Evolutionary conservation across 2,113 vertebrate genomes (phyloP).

Genomic region (Pithys albifrons): DNA sequence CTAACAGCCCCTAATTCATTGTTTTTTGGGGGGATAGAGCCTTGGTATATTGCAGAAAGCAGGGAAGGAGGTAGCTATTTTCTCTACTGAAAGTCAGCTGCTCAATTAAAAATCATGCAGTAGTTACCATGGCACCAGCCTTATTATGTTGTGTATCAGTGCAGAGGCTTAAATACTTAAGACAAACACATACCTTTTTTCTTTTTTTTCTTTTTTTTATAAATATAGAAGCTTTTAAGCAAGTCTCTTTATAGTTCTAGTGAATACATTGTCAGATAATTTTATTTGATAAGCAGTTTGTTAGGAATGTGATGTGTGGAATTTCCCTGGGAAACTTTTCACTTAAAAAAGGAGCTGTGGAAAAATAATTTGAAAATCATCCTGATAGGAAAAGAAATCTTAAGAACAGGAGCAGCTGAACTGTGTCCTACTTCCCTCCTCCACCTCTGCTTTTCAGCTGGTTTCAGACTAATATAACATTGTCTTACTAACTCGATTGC

Average conservation of each 20-base stretch:
- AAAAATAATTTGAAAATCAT: neutral
- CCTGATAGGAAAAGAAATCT: neutral
- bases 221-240: neutral
- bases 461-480: neutral
- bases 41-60: slow-evolving; percentile 11
- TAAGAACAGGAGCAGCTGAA: neutral
- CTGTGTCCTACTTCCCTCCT: neutral
- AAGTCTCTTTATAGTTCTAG: neutral
- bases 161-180: slow-evolving; percentile 7
- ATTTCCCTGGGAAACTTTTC: neutral
- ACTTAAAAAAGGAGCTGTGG: neutral
- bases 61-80: neutral
- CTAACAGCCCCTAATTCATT: neutral
- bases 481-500: neutral
- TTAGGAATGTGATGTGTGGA: neutral
- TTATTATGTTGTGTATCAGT: neutral
- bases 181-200: neutral
- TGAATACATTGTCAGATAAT: neutral
- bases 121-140: slow-evolving; percentile 41
- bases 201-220: neutral
- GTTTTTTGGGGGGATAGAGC: slow-evolving; percentile 26
- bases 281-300: neutral
- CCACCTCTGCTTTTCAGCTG: neutral
- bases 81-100: slow-evolving; percentile 26
- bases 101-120: neutral